Percentiles rank a stretch among this genome's conserved stretches.
Conservation (phyloP, 2,797 vertebrate genomes). For the Gambusia yucatana region DNA sequence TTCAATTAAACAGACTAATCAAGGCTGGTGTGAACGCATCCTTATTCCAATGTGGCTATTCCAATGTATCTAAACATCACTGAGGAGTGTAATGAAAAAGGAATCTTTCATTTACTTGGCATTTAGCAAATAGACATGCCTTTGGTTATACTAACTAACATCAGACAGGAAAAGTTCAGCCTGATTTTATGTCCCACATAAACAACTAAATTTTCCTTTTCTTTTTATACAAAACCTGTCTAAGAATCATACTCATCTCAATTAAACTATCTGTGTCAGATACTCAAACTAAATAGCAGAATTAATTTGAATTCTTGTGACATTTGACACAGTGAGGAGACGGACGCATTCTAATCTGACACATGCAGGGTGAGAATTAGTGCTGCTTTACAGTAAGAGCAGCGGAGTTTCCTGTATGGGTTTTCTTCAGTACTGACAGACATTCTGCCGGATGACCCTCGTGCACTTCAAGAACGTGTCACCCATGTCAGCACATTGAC, state of each 20-base stretch:
- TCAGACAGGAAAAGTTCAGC: background rate
- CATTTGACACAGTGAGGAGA: background rate
- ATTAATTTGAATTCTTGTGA: background rate
- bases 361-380: background rate
- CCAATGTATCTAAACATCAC: background rate
- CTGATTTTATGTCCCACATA: background rate
- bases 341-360: background rate
- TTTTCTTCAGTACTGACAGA: conserved; percentile 25
- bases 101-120: background rate
- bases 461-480: conserved; percentile 33
- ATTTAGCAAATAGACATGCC: background rate
- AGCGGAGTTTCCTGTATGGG: conserved; percentile 51
- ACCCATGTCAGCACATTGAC: conserved; percentile 33
- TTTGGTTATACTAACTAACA: background rate
- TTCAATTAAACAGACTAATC: too few relatives aligned
- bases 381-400: conserved; percentile 4
- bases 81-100: background rate
- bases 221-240: background rate
- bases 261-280: background rate
- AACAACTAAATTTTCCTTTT: background rate
- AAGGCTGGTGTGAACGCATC: too few relatives aligned
- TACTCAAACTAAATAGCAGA: background rate
- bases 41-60: too few relatives aligned
- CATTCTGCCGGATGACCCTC: conserved; percentile 50
- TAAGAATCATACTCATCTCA: background rate